Conservation (phyloP, 1,140 invertebrate species). For the Papilio glaucus region DNA sequence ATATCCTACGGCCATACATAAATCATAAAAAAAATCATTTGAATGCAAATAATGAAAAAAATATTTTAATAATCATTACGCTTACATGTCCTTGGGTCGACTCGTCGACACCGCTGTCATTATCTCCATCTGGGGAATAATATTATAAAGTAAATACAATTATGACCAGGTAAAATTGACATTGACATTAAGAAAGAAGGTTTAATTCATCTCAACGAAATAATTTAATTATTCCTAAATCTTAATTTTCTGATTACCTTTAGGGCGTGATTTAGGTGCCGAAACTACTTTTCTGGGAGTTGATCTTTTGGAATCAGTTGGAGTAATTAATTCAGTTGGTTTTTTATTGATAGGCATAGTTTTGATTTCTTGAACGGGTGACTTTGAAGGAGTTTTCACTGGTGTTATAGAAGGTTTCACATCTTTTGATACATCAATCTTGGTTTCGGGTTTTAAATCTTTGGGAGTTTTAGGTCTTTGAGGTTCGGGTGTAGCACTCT, state of each 20-base stretch:
- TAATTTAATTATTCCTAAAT: background rate
- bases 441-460: constrained; percentile 58
- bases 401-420: constrained; percentile 46
- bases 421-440: constrained; percentile 50
- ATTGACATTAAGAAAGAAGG: background rate
- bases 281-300: constrained; percentile 70
- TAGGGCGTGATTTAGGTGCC: constrained; percentile 67
- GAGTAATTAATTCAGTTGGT: constrained; percentile 61
- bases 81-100: constrained; percentile 89
- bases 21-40: background rate
- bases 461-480: constrained; percentile 76
- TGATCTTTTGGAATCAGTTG: constrained; percentile 65
- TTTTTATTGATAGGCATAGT: constrained; percentile 57
- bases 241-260: constrained; percentile 63
- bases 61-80: background rate
- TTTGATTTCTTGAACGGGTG: constrained; percentile 58
- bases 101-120: constrained; percentile 91
- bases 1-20: constrained; percentile 64
- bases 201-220: constrained; percentile 64
- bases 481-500: constrained; percentile 63
- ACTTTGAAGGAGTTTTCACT: constrained; percentile 60
- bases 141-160: background rate
- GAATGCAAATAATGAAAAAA: constrained; percentile 3
- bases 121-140: constrained; percentile 87
- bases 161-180: background rate